Evolutionary conservation across 53 echinoderm and acorn worm species (phyloP).

Genomic region (Pentamera pediparva): DNA sequence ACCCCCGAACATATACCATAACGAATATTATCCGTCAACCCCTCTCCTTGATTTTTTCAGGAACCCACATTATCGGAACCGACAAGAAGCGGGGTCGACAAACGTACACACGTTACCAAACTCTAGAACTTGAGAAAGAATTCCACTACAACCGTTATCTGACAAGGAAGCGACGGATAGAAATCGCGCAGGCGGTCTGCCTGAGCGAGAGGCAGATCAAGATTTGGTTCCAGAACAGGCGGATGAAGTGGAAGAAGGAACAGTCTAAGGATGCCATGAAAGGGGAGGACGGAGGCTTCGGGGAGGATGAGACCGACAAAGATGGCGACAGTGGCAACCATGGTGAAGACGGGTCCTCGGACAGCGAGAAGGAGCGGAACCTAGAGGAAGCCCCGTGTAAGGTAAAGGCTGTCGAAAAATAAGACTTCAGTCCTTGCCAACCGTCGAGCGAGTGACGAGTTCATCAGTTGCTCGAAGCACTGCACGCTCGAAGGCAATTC

Average conservation of each 20-base stretch:
- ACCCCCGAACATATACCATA: no score
- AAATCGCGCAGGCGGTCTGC: conserved; percentile 94
- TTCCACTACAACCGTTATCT: conserved; percentile 97
- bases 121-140: conserved; percentile 93
- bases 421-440: no score
- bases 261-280: conserved; percentile 54
- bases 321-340: conserved; percentile 29
- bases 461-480: no score
- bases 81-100: conserved; percentile 92
- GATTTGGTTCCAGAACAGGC: conserved; percentile 97
- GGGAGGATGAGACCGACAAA: conserved; percentile 30
- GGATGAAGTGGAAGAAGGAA: conserved; percentile 99
- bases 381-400: no score
- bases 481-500: no score
- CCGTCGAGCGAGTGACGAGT: no score
- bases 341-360: conserved; percentile 19
- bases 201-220: conserved; percentile 93
- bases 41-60: conserved; percentile 26
- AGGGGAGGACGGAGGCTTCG: conserved; percentile 44
- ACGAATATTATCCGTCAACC: not conserved
- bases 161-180: conserved; percentile 87
- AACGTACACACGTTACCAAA: conserved; percentile 94
- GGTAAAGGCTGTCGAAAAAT: no score
- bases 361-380: conserved; percentile 14
- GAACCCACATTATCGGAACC: conserved; percentile 91